These are phyloP conservation scores for Onthophagus sagittarius DNA, from an alignment of 2,888 invertebrate genomes.

Conservation along the genomic window DNA sequence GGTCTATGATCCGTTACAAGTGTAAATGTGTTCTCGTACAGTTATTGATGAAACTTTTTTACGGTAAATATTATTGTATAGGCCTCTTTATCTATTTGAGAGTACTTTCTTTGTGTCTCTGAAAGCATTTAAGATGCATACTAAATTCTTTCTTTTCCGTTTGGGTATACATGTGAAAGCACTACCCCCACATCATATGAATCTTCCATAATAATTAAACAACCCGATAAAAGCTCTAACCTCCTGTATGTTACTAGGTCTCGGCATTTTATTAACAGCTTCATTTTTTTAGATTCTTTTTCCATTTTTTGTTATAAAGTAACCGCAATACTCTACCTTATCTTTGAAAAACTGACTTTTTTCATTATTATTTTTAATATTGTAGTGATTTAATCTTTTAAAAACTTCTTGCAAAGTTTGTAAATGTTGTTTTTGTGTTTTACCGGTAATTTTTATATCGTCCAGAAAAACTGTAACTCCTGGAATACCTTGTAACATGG, in stretches of 20 bases:
- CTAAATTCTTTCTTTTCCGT: no score
- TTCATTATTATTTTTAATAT: conserved; percentile 25
- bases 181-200: no score
- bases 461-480: conserved; percentile 35
- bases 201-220: conserved; percentile 3
- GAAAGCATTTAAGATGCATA: no score
- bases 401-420: conserved; percentile 26
- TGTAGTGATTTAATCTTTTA: not conserved
- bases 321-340: conserved; percentile 33
- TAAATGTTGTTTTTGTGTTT: conserved; percentile 30
- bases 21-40: no score
- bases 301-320: conserved; percentile 34
- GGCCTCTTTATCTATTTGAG: no score
- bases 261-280: conserved; percentile 8
- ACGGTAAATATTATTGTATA: no score
- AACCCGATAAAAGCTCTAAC: conserved; percentile 2
- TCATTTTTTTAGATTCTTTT: conserved; percentile 12
- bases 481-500: conserved; percentile 30
- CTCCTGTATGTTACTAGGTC: not conserved
- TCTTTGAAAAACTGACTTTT: conserved; percentile 34
- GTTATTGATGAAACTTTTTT: no score
- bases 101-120: no score
- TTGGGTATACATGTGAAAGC: no score
- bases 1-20: no score
- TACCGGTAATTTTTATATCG: conserved; percentile 32